These are phyloP conservation scores for Polyommatus icarus DNA, from an alignment of 2,888 invertebrate species.

Conservation along the genomic window DNA sequence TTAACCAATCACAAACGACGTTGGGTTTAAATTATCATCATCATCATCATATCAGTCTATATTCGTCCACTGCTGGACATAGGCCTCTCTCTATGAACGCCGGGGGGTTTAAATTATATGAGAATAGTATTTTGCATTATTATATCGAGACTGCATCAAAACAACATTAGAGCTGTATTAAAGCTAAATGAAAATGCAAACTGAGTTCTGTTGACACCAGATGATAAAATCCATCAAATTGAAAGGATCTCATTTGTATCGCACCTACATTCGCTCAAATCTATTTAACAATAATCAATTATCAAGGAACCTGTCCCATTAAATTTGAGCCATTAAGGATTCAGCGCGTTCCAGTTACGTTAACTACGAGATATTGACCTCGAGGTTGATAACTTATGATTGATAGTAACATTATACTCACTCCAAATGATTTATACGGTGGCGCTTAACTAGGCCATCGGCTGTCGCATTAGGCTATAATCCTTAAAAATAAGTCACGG, in stretches of 20 bases:
- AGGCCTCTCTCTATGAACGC: too few relatives aligned
- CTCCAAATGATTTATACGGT: slow-evolving; percentile 49
- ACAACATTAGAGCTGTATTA: too few relatives aligned
- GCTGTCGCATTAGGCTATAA: slow-evolving; percentile 38
- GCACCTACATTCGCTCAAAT: slow-evolving; percentile 21
- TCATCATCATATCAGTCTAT: too few relatives aligned
- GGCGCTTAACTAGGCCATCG: slow-evolving; percentile 61
- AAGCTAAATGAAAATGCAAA: too few relatives aligned
- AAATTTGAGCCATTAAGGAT: slow-evolving; percentile 61
- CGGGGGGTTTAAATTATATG: too few relatives aligned
- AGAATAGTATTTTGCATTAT: too few relatives aligned
- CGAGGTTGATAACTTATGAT: slow-evolving; percentile 71
- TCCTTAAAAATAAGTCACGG: slow-evolving; percentile 7
- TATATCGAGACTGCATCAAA: too few relatives aligned
- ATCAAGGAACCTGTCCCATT: slow-evolving; percentile 59
- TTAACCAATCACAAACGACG: too few relatives aligned
- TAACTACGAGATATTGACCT: slow-evolving; percentile 74
- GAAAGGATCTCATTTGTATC: not conserved
- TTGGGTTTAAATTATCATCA: too few relatives aligned
- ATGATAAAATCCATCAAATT: not conserved
- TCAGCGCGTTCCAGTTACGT: slow-evolving; percentile 55
- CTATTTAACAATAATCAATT: slow-evolving; percentile 28
- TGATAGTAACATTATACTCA: slow-evolving; percentile 63
- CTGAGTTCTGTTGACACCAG: not conserved
- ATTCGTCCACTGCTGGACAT: too few relatives aligned